Conservation (phyloP, 1,140 invertebrate species). For the Trichonephila inaurata region DNA sequence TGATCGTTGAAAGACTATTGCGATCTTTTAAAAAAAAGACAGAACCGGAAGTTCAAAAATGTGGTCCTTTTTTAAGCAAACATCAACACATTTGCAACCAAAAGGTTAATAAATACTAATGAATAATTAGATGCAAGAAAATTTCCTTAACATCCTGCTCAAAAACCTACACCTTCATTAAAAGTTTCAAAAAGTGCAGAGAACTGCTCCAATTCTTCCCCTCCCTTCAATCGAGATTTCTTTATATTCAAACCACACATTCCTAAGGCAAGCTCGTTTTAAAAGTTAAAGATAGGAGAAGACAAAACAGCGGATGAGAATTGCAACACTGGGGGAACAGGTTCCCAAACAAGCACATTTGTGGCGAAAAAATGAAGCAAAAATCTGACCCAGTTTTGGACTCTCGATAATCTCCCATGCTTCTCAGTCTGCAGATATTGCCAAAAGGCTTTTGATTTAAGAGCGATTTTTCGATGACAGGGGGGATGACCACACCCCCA, state of each 20-base stretch:
- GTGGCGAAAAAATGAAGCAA: background rate
- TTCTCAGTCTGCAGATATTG: no score
- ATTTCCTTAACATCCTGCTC: background rate
- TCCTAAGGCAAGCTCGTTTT: background rate
- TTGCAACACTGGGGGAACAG: background rate
- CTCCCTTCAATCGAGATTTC: background rate
- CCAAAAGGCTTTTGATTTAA: constrained; percentile 13
- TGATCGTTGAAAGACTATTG: no score
- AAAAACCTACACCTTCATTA: background rate
- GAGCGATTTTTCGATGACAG: constrained; percentile 8
- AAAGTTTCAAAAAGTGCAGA: background rate
- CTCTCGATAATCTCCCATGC: background rate
- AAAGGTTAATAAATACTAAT: no score
- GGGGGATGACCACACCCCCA: constrained; percentile 16
- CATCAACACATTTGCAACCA: no score
- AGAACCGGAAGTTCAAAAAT: no score
- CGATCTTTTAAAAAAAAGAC: no score
- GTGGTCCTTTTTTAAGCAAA: no score
- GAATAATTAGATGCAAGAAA: background rate
- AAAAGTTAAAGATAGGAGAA: background rate
- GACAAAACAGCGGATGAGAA: constrained; percentile 11
- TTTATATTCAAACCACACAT: background rate
- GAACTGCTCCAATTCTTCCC: background rate
- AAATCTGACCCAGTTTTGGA: constrained; percentile 39
- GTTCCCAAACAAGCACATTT: constrained; percentile 21